Conservation (phyloP, 2,797 vertebrate genomes). For the Hydrophis major region DNA sequence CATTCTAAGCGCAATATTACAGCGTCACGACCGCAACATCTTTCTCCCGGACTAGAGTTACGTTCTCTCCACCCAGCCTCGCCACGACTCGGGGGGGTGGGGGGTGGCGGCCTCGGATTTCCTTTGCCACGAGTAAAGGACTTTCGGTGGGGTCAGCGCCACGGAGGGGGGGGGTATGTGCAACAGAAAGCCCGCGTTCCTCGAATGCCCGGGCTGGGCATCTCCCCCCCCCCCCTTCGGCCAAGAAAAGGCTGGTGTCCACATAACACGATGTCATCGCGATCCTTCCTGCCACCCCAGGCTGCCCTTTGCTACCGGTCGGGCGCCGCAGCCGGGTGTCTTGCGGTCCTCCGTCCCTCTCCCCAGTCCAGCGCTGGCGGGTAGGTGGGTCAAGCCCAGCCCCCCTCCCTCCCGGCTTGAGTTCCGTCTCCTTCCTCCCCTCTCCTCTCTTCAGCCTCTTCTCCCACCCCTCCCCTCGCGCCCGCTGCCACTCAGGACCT, state of each 20-base stretch:
- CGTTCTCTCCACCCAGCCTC: neutral
- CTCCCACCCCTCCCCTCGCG: neutral
- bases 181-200: neutral
- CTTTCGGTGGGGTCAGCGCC: neutral
- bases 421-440: neutral
- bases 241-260: neutral
- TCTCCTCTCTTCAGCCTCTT: neutral
- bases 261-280: neutral
- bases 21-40: neutral
- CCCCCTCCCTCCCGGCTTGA: neutral
- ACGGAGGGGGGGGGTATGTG: neutral
- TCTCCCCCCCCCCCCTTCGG: neutral
- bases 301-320: neutral
- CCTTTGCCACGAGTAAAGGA: neutral
- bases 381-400: neutral
- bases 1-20: neutral
- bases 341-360: neutral
- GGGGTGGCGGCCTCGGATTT: neutral
- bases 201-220: neutral
- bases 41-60: neutral
- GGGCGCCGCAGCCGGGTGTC: neutral
- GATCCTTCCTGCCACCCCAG: neutral
- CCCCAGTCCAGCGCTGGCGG: too few species aligned
- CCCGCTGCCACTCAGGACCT: neutral
- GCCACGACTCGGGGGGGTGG: neutral